Conservation (phyloP, 2,888 invertebrate genomes). For the Xanthostigma xanthostigma region DNA sequence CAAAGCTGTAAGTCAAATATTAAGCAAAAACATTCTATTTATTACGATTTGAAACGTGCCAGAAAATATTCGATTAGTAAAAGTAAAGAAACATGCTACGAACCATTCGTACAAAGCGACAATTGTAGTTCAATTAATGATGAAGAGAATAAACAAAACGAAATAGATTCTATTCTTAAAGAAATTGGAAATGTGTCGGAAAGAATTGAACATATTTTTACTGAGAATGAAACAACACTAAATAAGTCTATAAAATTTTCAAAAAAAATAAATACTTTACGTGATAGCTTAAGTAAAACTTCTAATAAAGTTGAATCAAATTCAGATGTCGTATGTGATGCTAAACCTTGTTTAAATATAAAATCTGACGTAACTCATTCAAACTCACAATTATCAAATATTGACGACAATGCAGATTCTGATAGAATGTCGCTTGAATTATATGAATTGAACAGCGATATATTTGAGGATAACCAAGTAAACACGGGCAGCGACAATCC, state of each 20-base stretch:
- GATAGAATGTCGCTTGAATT: conserved; percentile 2
- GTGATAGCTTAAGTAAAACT: conserved; percentile 11
- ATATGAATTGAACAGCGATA: conserved; percentile 1
- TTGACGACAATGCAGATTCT: neutral
- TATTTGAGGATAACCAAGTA: neutral
- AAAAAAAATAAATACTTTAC: conserved; percentile 37
- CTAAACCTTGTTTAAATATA: too few species aligned
- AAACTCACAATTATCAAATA: conserved; percentile 1
- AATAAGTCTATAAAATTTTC: conserved; percentile 32
- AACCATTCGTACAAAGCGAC: conserved; percentile 26
- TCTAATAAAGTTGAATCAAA: conserved; percentile 3
- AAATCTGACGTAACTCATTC: neutral
- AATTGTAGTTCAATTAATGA: conserved; percentile 33
- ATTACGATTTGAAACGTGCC: conserved; percentile 20
- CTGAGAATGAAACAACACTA: conserved; percentile 12
- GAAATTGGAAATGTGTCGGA: conserved; percentile 39
- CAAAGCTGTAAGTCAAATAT: too few species aligned
- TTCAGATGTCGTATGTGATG: neutral
- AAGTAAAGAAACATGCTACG: conserved; percentile 27
- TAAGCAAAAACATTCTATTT: conserved; percentile 13
- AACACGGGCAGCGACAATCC: neutral
- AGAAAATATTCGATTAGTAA: conserved; percentile 19
- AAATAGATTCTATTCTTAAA: conserved; percentile 37
- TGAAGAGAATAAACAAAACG: conserved; percentile 38
- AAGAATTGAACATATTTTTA: conserved; percentile 38